Evolutionary conservation across 2,888 invertebrate species (phyloP), one percentile per base, ranked within the genome.

Genomic region (Phytoseiulus persimilis): DNA sequence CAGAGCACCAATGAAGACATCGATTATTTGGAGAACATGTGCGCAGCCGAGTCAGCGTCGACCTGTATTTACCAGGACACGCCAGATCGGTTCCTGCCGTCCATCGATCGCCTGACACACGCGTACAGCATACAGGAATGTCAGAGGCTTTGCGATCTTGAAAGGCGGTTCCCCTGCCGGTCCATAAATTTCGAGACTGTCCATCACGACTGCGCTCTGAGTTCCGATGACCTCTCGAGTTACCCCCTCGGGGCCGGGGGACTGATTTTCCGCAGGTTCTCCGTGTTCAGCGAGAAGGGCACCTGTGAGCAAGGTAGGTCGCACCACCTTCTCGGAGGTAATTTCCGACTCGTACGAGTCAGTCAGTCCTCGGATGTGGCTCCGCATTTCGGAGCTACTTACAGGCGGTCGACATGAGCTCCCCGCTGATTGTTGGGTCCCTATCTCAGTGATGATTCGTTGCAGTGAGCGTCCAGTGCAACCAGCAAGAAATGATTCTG

Each of bases 221-320:
- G 96, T 93, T 95, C 96, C 90, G 96, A 96, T 93, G 96, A 96
- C 92, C 89, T 90, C 83, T 84, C 90, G n/a, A 90, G 91, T 46
- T 90, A 91, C 39, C 90, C 90, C 0, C 96, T 96, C 90, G 95
- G 96, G 0, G 91, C 91, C 0, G 95, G 95, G 93, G 94, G 95
- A 89, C 93, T 96, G 90, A 93, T 94, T 46, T 92, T 94, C 83
- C 93, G 94, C 45, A 92, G 94, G 0, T 94, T 94, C 46, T 95
- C 95, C 14, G 94, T 94, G 83, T 97, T 96, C 92, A 95, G 95
- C 92, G 95, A 97, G 91, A 94, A 95, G 91, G 96, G 96, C 89
- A 95, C 95, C 90, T 97, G 97, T 92, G 94, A 97, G 65, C 96
- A 97, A 92, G 95, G 97, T 97, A 93, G 94, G 39, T n/a, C n/a